Conservation (phyloP, 2,113 vertebrate species). For the Aspidoscelis tigris region DNA sequence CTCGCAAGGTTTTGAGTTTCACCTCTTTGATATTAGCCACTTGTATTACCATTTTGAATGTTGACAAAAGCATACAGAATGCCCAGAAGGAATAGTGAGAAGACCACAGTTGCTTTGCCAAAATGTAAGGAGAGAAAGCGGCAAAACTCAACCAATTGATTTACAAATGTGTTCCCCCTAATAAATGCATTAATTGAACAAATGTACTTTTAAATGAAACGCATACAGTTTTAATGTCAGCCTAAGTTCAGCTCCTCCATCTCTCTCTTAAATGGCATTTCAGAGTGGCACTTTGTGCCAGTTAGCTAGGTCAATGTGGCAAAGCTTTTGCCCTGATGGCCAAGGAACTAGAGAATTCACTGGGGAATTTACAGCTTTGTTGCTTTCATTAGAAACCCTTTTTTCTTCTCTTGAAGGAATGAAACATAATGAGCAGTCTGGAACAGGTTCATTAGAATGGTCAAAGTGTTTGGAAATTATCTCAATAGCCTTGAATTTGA, state of each 20-base stretch:
- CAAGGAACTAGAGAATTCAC: conserved; percentile 34
- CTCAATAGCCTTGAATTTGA: conserved; percentile 26
- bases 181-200: conserved; percentile 71
- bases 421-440: conserved; percentile 14
- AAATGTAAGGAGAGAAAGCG: conserved; percentile 25
- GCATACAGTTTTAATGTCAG: conserved; percentile 64
- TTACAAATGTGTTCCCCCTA: conserved; percentile 55
- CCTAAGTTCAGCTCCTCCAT: conserved; percentile 70
- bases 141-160: conserved; percentile 44
- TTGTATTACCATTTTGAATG: background rate
- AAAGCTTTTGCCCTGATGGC: conserved; percentile 53
- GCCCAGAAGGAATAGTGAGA: conserved; percentile 22
- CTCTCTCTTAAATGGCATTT: conserved; percentile 67
- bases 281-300: conserved; percentile 49
- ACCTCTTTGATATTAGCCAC: conserved; percentile 27
- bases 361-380: conserved; percentile 35
- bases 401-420: conserved; percentile 26
- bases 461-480: conserved; percentile 14
- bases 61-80: background rate
- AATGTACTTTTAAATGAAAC: conserved; percentile 72
- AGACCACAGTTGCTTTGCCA: conserved; percentile 36
- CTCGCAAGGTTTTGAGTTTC: conserved; percentile 42
- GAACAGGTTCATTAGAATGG: conserved; percentile 6
- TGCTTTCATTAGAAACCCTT: conserved; percentile 17
- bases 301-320: conserved; percentile 61